Base-by-base conservation (phyloP, 2,888 invertebrate species). In the Patella caerulea region DNA sequence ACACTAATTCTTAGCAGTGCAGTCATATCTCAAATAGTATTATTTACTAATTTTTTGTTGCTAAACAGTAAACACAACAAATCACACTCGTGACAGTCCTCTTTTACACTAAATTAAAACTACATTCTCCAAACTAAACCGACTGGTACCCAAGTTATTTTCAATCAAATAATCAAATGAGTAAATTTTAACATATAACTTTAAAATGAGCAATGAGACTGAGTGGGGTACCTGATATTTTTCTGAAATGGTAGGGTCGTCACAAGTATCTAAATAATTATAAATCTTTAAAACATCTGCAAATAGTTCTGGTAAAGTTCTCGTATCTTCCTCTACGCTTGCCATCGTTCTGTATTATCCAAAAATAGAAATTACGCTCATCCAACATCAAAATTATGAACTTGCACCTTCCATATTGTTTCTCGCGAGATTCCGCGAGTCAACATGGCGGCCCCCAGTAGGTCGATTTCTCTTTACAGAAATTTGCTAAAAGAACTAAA, bases 221-320 rank as follows among this genome's bases (percentile, higher is more conserved):
- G 5, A 5, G 34, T 4, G 45, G 45, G 45, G 4, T 56, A 87
- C 88, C 86, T 87, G 88, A 9, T 83, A 79, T 79, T 80, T 82
- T 76, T 87, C 87, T 17, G 86, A 87, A 34, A 81, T 81, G n/a
- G 86, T 86, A 11, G 87, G 82, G 75, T 87, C 86, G 29, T 86
- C 83, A 52, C 83, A 82, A 52, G 76, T 85, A 73, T 88, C 87
- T 17, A 86, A 72, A 53, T 77, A 77, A 73, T 83, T 81, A 79
- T 83, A 85, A 19, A 78, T 76, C 73, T 84, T 83, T 84, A 83
- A 86, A 12, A 86, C 80, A 53, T 83, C 82, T 54, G 85, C 83
- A 70, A 83, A 86, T 29, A 85, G 74, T n/a, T 85, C 84, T 2
- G 85, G 81, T 12, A 86, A 77, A 55, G 80, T 83, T 71, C 85